phyloP scores from a whole-genome alignment of 2,888 invertebrate species.

The Stenotaenia linearis region DNA sequence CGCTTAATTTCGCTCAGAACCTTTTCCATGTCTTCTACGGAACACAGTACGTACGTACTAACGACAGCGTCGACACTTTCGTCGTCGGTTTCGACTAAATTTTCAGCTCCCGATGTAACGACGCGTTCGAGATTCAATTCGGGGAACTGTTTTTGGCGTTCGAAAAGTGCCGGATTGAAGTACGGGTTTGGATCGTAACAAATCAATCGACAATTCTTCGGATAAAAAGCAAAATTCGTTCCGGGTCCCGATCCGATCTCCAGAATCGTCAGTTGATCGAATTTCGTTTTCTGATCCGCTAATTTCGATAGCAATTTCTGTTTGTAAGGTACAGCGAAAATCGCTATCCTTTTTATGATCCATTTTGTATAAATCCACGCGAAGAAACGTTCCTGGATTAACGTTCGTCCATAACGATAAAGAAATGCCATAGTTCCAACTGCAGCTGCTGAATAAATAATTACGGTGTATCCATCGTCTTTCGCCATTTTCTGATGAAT shows the following conservation, averaged over 20 bases:
- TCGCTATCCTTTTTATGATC: neutral
- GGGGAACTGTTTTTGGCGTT: constrained; percentile 26
- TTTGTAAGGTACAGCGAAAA: neutral
- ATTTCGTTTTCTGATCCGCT: constrained; percentile 16
- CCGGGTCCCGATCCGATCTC: constrained; percentile 35
- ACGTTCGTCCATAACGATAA: neutral
- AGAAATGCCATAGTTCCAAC: neutral
- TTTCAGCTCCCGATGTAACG: constrained; percentile 29
- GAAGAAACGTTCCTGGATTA: neutral
- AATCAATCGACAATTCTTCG: constrained; percentile 29
- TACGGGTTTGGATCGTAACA: constrained; percentile 33
- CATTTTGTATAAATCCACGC: neutral
- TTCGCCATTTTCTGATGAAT: no score
- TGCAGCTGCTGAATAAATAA: neutral
- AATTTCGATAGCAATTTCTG: constrained; percentile 30
- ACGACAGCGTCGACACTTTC: constrained; percentile 35
- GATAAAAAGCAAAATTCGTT: constrained; percentile 32
- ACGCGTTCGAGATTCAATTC: constrained; percentile 27
- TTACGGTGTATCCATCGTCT: neutral
- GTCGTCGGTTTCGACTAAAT: constrained; percentile 24
- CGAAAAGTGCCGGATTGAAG: constrained; percentile 17
- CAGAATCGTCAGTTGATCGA: no score
- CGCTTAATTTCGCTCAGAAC: no score
- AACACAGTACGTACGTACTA: neutral
- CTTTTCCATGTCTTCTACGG: no score